Conservation (phyloP, 2,113 vertebrate species). For the Indicator maculatus region DNA sequence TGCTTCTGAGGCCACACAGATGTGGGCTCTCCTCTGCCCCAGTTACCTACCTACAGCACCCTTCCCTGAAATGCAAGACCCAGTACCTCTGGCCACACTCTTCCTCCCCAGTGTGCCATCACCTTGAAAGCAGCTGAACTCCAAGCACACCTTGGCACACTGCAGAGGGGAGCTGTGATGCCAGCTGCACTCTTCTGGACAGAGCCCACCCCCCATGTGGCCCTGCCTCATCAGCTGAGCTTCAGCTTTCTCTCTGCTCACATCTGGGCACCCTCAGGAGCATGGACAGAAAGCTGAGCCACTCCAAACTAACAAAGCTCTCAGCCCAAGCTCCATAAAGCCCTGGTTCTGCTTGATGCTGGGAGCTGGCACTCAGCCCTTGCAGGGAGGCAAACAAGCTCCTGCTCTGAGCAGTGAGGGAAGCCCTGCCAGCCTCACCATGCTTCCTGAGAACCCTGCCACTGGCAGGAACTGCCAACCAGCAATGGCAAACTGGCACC, state of each 20-base stretch:
- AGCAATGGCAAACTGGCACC: not conserved
- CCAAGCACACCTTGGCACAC: fast-evolving
- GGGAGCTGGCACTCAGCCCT: not conserved
- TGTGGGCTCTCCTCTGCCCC: not conserved
- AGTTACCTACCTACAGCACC: not conserved
- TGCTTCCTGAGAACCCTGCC: not conserved
- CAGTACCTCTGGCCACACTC: fast-evolving
- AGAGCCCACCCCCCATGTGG: fast-evolving
- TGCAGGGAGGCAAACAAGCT: not conserved
- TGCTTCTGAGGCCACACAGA: fast-evolving
- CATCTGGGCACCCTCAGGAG: not conserved
- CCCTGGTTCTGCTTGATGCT: not conserved
- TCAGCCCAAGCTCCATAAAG: not conserved
- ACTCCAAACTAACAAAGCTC: not conserved
- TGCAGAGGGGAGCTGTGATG: not conserved
- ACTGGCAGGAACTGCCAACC: not conserved
- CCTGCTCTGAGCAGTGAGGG: not conserved
- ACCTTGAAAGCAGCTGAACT: not conserved
- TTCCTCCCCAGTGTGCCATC: not conserved
- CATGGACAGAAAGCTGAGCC: not conserved
- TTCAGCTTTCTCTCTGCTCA: fast-evolving
- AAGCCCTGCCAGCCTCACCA: not conserved
- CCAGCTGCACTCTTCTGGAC: not conserved
- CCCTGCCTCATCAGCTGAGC: not conserved
- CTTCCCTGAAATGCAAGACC: not conserved